phyloP scores from a whole-genome alignment of 2,888 invertebrate species.

The Orthosia gracilis region DNA sequence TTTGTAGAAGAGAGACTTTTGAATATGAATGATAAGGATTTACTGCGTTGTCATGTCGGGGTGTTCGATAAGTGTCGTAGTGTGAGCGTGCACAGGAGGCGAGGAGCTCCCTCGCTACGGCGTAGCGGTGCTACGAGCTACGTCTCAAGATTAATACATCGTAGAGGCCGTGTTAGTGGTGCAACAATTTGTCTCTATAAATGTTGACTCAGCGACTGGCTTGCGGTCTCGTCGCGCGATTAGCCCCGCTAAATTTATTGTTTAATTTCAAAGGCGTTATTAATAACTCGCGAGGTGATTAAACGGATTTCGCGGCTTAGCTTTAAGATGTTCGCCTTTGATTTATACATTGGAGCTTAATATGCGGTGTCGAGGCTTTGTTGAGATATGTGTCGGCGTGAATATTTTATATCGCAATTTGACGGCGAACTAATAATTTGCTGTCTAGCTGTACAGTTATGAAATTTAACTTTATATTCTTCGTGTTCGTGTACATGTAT shows the following conservation, averaged over 20 bases:
- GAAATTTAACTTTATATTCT: conserved; percentile 35
- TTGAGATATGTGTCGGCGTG: conserved; percentile 68
- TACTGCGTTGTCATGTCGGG: conserved; percentile 42
- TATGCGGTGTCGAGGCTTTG: conserved; percentile 79
- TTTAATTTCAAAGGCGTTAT: conserved; percentile 91
- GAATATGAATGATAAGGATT: conserved; percentile 44
- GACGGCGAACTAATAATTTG: conserved; percentile 57
- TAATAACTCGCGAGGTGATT: conserved; percentile 90
- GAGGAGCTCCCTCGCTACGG: conserved; percentile 72
- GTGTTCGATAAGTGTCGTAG: conserved; percentile 64
- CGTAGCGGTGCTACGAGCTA: conserved; percentile 76
- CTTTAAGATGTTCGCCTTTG: conserved; percentile 84
- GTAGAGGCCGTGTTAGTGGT: conserved; percentile 86
- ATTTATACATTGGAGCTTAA: conserved; percentile 85
- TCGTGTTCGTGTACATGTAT: conserved; percentile 17
- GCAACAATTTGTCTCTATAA: conserved; percentile 91
- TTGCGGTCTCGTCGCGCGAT: conserved; percentile 88
- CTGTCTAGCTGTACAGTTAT: conserved; percentile 53
- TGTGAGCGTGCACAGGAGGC: conserved; percentile 63
- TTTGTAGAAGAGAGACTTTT: conserved; percentile 45
- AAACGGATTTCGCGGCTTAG: conserved; percentile 87
- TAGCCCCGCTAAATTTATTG: conserved; percentile 90
- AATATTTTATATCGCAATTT: conserved; percentile 69
- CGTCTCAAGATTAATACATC: conserved; percentile 89
- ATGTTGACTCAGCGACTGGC: conserved; percentile 89